Evolutionary conservation across 1,140 invertebrate species (phyloP), one percentile per base, ranked within the genome.

Genomic region (Orius insidiosus): DNA sequence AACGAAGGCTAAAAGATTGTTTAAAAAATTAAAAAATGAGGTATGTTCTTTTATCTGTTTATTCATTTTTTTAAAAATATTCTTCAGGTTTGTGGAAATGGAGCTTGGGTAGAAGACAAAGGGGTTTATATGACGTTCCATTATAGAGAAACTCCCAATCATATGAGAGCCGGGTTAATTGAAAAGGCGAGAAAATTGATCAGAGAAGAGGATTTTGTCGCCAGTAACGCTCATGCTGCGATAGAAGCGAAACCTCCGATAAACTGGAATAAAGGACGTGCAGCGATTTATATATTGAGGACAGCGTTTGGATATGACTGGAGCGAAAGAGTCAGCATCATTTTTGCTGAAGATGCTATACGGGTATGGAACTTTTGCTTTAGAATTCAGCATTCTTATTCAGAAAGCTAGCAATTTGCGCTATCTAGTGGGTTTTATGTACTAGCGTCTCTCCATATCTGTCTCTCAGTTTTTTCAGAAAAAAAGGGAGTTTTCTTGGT

Each of bases 81-180:
- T 46, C 41, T 47, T 14, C 44, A 58, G 76, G 68, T 87, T 6
- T 88, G 84, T 56, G 75, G 68, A 52, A 80, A 89, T 53, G 86
- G 86, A 19, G 85, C 85, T 1, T 90, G 86, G 85, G 84, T 90
- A 1, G 86, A 92, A 58, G 87, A 88, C 58, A 92, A 92, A 63
- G 85, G 85, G 8, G 78, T 84, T 1, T 58, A 88, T 1, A 63
- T 92, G 14, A 88, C 86, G 2, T 89, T 85, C 67, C 86, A 92
- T 59, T 90, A 83, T 64, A 74, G 85, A 3, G 84, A 89, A 62
- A 81, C 81, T 0, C 82, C 81, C 2, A 54, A 69, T 40, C 68
- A 77, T 40, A 59, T 74, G 48, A 68, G 81, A 40, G 61, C 68
- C 0, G 65, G 68, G 3, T 68, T 86, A 62, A 70, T 77, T 1